Conservation (phyloP, 2,797 vertebrate species). For the Perodicticus potto region DNA sequence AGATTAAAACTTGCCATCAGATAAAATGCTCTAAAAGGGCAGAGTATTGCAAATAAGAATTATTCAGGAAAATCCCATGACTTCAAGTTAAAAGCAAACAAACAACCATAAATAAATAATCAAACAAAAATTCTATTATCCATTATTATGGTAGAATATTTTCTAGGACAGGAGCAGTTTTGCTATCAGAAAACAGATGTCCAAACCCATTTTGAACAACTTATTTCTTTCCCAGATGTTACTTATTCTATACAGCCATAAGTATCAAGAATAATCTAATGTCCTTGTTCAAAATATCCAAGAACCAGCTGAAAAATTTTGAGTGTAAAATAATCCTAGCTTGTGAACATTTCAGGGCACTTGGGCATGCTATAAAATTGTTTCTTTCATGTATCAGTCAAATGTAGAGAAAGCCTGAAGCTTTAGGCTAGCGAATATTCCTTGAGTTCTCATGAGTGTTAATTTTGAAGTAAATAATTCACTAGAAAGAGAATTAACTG, state of each 20-base stretch:
- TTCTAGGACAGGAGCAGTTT: not conserved
- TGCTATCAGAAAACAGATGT: constrained; percentile 32
- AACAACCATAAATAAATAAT: not conserved
- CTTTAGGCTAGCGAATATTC: not conserved
- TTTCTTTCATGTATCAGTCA: not conserved
- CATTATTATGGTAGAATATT: constrained; percentile 25
- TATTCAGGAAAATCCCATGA: not conserved
- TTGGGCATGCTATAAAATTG: not conserved
- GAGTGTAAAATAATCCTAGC: not conserved
- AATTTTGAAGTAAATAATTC: not conserved
- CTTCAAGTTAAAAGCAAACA: constrained; percentile 11
- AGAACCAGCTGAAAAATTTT: not conserved
- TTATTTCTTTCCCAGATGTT: constrained; percentile 28
- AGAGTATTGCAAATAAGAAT: not conserved
- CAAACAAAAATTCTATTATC: not conserved
- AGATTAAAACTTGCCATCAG: not conserved
- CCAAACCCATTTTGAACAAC: not conserved
- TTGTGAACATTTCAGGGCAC: not conserved
- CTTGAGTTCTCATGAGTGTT: not conserved
- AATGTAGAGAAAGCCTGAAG: not conserved
- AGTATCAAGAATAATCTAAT: constrained; percentile 27
- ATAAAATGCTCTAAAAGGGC: not conserved
- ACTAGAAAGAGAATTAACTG: not conserved
- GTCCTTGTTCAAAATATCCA: not conserved
- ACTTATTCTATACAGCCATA: not conserved